phyloP scores from a whole-genome alignment of 37 sponge, comb jelly and placozoan species.

The Crambe crambe region DNA sequence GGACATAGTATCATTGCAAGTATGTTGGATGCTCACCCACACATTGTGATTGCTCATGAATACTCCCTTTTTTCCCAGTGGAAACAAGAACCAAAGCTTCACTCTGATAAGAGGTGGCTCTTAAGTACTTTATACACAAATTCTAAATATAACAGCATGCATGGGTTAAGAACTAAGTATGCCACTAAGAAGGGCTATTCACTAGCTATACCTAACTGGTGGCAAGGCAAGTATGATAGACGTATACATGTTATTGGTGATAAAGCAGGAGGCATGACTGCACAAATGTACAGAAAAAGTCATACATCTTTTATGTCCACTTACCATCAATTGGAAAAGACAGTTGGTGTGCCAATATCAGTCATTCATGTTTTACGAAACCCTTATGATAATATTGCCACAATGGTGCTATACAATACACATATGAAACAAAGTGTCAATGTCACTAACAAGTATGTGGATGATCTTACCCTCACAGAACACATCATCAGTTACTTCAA shows the following conservation, averaged over 20 bases:
- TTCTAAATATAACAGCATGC: not conserved
- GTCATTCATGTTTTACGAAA: constrained; percentile 62
- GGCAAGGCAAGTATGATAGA: constrained; percentile 51
- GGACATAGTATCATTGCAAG: constrained; percentile 70
- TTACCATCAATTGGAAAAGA: constrained; percentile 15
- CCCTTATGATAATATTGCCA: constrained; percentile 75
- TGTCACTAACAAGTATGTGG: not conserved
- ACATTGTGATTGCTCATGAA: constrained; percentile 69
- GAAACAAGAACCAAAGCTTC: not conserved
- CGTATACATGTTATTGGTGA: constrained; percentile 40
- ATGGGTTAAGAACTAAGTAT: constrained; percentile 9
- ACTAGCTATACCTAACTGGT: constrained; percentile 22
- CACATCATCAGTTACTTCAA: constrained; percentile 43
- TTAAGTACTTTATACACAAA: constrained; percentile 34
- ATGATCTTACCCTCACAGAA: not conserved
- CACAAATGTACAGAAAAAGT: constrained; percentile 28
- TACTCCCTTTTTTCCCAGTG: constrained; percentile 35
- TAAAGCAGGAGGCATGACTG: constrained; percentile 46
- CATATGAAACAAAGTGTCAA: constrained; percentile 21
- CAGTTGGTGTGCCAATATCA: constrained; percentile 24
- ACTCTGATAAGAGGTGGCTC: constrained; percentile 6
- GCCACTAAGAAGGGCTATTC: constrained; percentile 47
- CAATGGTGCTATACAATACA: constrained; percentile 51
- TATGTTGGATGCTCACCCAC: constrained; percentile 68
- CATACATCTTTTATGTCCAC: not conserved